Percentiles rank a stretch among this genome's conserved stretches.
These are phyloP conservation scores for Sialis lutaria DNA, from an alignment of 2,888 invertebrate genomes.

Conservation along the genomic window DNA sequence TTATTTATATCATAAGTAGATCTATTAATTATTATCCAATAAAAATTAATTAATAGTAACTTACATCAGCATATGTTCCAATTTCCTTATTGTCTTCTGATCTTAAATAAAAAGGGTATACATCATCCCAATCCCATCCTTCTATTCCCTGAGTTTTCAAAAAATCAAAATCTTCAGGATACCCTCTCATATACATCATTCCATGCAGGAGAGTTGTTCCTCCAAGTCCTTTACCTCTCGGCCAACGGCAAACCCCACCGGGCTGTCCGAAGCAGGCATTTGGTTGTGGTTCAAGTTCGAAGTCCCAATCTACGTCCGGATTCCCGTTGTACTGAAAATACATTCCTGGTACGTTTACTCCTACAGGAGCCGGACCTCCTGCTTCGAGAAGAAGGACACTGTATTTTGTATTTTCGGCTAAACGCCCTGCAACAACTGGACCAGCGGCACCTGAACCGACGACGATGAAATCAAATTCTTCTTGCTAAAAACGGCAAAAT, in stretches of 20 bases:
- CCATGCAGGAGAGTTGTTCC: constrained; percentile 7
- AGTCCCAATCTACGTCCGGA: constrained; percentile 6
- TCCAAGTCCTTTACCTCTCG: constrained; percentile 8
- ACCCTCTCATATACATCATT: constrained; percentile 9
- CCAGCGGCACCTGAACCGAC: constrained; percentile 8
- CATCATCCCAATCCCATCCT: constrained; percentile 7
- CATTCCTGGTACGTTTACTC: constrained; percentile 4
- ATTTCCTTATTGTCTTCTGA: constrained; percentile 8
- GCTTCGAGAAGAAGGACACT: constrained; percentile 7
- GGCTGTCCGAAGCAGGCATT: constrained; percentile 4
- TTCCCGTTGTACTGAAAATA: constrained; percentile 7
- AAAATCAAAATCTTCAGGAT: constrained; percentile 4
- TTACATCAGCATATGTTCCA: constrained; percentile 2
- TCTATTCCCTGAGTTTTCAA: constrained; percentile 4
- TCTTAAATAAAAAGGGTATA: constrained; percentile 7
- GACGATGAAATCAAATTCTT: constrained; percentile 6
- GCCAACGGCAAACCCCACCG: constrained; percentile 2
- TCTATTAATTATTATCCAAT: too few species aligned
- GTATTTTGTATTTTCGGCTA: constrained; percentile 6
- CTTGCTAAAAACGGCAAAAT: too few species aligned
- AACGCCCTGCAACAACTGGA: constrained; percentile 5
- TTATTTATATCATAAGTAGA: too few species aligned
- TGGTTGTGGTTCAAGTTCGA: constrained; percentile 3
- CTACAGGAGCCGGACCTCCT: constrained; percentile 6
- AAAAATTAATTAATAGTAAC: background rate